Base-by-base conservation (phyloP, 2,797 vertebrate species). In the Peromyscus aztecus region DNA sequence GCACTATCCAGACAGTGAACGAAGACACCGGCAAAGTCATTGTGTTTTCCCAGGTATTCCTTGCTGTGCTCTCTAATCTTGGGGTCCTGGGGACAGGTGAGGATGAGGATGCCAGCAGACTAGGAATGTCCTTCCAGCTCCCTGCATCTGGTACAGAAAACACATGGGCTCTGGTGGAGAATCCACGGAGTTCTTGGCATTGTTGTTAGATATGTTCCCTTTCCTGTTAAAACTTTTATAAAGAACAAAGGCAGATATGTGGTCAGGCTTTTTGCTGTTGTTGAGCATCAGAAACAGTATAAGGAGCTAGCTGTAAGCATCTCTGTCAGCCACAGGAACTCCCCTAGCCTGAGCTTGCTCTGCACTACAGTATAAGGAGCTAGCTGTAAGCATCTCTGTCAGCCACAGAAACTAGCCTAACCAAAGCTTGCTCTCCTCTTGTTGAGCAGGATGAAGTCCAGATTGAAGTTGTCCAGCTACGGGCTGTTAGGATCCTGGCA, bases 391-490 rank as follows among this genome's bases (percentile, higher is more conserved):
- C 46, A n/a, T 61, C 78, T 92, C 71, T 90, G 88, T 52, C 67
- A 27, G 27, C 37, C 21, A 17, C 71, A 63, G 73, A 89, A 46
- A 59, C 67, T 31, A 23, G 57, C 85, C 46, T 37, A 87, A 49
- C 43, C 71, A 93, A 67, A 40, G 11, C 78, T 61, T 67, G 43
- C 86, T 80, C 67, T 69, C 94, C 80, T 23, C 71, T 73, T 81
- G 0, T 67, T 49, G 94, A 80, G 34, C 97, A 99, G 99, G 98
- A 98, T 96, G 98, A 98, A 95, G 98, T 99, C 3, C 97, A 98
- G 46, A 75, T 99, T 80, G 98, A 99, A 87, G 98, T 99, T 24
- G 98, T 98, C 71, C 97, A 94, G 95, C 94, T 99, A 52, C 96
- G 97, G 85, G 98, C 97, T 17, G 93, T 99, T 17, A 97, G 98